Percentiles rank a stretch among this genome's conserved stretches.
Evolutionary conservation across 2,888 invertebrate genomes (phyloP).

Genomic region (Bibio marci): DNA sequence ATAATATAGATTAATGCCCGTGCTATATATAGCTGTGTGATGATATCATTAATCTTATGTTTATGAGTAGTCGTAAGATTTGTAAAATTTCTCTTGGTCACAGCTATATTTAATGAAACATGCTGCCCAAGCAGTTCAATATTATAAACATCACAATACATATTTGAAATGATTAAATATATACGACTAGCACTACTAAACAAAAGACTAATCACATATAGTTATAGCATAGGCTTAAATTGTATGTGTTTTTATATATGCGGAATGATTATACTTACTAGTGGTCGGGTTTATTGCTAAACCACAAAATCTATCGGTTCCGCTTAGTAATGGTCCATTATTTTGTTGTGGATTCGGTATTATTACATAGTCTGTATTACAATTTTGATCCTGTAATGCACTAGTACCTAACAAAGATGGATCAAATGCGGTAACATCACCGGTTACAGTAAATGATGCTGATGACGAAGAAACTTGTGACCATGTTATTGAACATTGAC

Average conservation of each 20-base stretch:
- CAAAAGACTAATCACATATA: too few species aligned
- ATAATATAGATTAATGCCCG: too few species aligned
- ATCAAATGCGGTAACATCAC: slow-evolving; percentile 48
- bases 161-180: too few species aligned
- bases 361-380: slow-evolving; percentile 56
- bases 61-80: too few species aligned
- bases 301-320: slow-evolving; percentile 59
- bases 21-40: too few species aligned
- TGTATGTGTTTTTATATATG: not conserved
- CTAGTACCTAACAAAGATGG: slow-evolving; percentile 40
- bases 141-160: not conserved
- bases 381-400: slow-evolving; percentile 39
- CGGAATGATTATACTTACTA: slow-evolving; percentile 31
- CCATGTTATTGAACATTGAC: slow-evolving; percentile 57
- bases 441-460: slow-evolving; percentile 53
- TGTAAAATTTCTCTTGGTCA: too few species aligned
- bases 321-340: slow-evolving; percentile 23
- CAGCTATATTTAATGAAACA: too few species aligned
- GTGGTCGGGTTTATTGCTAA: slow-evolving; percentile 47
- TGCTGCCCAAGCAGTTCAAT: too few species aligned
- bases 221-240: too few species aligned
- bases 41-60: too few species aligned
- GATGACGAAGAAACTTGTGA: slow-evolving; percentile 22
- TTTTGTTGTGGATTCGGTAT: slow-evolving; percentile 47
- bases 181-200: too few species aligned